Percentiles rank a stretch among this genome's conserved stretches.
Evolutionary conservation across 2,113 vertebrate genomes (phyloP).

Genomic region (Ammodramus savannarum): DNA sequence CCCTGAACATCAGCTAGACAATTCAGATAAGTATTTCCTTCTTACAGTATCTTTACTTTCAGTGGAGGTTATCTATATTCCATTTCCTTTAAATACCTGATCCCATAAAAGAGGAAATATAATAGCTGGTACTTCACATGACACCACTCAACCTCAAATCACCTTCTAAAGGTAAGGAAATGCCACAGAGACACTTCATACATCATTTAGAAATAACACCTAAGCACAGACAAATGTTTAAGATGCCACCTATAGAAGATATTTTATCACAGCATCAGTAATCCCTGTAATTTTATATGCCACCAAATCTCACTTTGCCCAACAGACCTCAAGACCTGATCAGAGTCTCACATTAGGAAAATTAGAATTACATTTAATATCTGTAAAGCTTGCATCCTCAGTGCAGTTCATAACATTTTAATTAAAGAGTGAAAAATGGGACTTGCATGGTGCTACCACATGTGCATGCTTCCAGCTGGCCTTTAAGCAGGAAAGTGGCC

Average conservation of each 20-base stretch:
- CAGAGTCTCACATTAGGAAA: not conserved
- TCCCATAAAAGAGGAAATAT: not conserved
- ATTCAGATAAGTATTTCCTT: not conserved
- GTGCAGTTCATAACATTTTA: not conserved
- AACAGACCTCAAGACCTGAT: not conserved
- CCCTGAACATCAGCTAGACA: not conserved
- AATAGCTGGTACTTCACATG: not conserved
- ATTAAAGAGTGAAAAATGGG: not conserved
- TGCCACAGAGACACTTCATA: not conserved
- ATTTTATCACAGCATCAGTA: not conserved
- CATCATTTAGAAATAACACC: conserved; percentile 4
- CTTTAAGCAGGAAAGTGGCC: not conserved
- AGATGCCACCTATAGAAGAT: not conserved
- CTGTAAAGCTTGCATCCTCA: not conserved
- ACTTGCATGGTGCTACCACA: not conserved
- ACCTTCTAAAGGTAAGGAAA: not conserved
- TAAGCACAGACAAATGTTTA: not conserved
- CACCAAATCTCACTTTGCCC: not conserved
- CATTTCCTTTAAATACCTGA: not conserved
- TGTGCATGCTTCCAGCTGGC: not conserved
- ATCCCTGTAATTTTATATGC: not conserved
- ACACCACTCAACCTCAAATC: conserved; percentile 8
- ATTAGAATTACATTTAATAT: not conserved
- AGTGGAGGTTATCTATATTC: not conserved
- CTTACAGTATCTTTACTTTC: not conserved